A percentile compares a stretch with the other conserved stretches of the same genome.
Evolutionary conservation across 2,888 invertebrate species (phyloP).

Genomic region (Mamestra brassicae): DNA sequence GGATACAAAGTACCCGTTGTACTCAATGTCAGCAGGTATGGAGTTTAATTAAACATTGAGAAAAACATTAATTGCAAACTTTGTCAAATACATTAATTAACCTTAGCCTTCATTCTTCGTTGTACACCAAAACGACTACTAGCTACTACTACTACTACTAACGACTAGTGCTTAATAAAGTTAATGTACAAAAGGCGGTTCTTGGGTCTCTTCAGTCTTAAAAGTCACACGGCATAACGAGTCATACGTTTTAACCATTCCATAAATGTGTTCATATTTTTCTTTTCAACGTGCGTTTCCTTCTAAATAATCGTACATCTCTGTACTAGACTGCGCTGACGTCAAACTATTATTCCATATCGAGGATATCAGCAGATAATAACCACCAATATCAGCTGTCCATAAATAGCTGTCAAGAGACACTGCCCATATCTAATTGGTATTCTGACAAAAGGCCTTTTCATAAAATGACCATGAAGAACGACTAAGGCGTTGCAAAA

Average conservation of each 20-base stretch:
- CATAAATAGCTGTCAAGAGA: conserved; percentile 13
- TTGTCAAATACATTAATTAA: too few relatives aligned
- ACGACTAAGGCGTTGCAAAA: neutral
- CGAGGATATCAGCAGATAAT: conserved; percentile 20
- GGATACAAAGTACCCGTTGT: neutral
- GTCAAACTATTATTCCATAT: conserved; percentile 28
- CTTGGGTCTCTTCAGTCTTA: too few relatives aligned
- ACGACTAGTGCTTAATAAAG: too few relatives aligned
- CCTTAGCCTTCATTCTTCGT: too few relatives aligned
- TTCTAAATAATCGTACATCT: conserved; percentile 31
- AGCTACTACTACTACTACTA: too few relatives aligned
- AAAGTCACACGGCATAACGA: neutral
- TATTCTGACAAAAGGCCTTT: conserved; percentile 21
- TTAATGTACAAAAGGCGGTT: too few relatives aligned
- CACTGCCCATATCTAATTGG: neutral
- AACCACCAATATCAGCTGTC: conserved; percentile 7
- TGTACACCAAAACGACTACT: too few relatives aligned
- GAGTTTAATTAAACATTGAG: neutral
- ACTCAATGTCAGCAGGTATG: neutral
- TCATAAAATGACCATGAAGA: conserved; percentile 12
- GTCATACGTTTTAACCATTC: conserved; percentile 2
- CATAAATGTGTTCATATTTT: conserved; percentile 6
- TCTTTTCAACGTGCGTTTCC: conserved; percentile 8
- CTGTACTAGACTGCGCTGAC: conserved; percentile 20
- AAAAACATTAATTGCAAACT: too few relatives aligned